A percentile compares a stretch with the other conserved stretches of the same genome.
phyloP scores from a whole-genome alignment of 2,888 invertebrate genomes.

The Lathronympha strigana region DNA sequence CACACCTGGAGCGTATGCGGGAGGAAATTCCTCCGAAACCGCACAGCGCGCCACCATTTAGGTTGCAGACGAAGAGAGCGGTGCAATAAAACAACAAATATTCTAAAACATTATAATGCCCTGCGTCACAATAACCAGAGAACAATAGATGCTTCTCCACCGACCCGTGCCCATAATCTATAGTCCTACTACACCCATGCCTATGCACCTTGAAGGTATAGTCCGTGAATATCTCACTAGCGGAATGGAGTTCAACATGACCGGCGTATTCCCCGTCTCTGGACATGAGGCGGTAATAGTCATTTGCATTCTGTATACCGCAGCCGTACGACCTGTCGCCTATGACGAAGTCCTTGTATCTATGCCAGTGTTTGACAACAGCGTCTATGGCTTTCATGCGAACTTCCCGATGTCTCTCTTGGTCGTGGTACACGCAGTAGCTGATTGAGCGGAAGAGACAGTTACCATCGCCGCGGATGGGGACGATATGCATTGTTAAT shows the following conservation, averaged over 20 bases:
- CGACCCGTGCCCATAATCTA: conserved; percentile 70
- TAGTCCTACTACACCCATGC: conserved; percentile 60
- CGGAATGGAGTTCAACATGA: conserved; percentile 71
- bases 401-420: conserved; percentile 71
- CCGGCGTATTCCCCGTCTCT: conserved; percentile 75
- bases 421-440: conserved; percentile 67
- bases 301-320: conserved; percentile 53
- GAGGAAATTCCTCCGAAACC: too few relatives aligned
- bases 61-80: too few relatives aligned
- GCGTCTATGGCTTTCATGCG: conserved; percentile 64
- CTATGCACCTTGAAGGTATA: conserved; percentile 72
- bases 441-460: conserved; percentile 74
- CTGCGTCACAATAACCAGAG: conserved; percentile 72
- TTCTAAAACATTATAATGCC: conserved; percentile 76
- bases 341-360: conserved; percentile 74
- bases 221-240: conserved; percentile 66
- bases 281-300: conserved; percentile 68
- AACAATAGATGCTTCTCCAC: conserved; percentile 69
- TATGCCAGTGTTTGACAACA: conserved; percentile 67
- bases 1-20: too few relatives aligned
- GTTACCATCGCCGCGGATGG: conserved; percentile 74
- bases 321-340: conserved; percentile 71
- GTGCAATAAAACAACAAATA: conserved; percentile 47
- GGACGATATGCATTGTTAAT: conserved; percentile 52
- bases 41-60: too few relatives aligned